Base-by-base conservation (phyloP, 1,140 invertebrate species). In the Scylla paramamosain region DNA sequence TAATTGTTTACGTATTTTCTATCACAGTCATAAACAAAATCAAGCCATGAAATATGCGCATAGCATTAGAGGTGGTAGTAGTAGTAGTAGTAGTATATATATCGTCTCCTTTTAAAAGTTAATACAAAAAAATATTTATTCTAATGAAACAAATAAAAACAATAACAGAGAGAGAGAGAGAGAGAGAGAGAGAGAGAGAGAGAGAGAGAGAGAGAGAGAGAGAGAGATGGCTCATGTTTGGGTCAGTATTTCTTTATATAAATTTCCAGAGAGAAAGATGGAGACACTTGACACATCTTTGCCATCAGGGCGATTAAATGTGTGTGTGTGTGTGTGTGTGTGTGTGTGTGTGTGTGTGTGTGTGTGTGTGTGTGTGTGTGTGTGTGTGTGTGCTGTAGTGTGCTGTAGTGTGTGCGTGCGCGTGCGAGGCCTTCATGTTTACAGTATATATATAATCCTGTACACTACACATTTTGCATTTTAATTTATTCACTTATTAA, bases 141-240 rank as follows among this genome's bases (percentile, higher is more conserved):
- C 39, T 2, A 39, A 39, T 39, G 39, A 39, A 39, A 39, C 6
- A 39, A 39, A 39, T 39, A 39, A 39, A 39, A 39, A 39, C 39
- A 39, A 39, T 39, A 39, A 39, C 2, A 59, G 52, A 59, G 52
- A 59, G 45, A 45, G 88, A 32, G 87, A 46, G 87, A 89, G 87
- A 89, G 87, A 89, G 87, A 28, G 87, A 46, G 87, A 46, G 32
- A 89, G 87, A 46, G 87, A 46, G 87, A 89, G 87, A 46, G 32
- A 89, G 87, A 89, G 87, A 32, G 87, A 89, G 87, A 46, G 32
- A 28, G 87, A 89, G 87, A 28, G 31, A 46, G 87, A 89, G 87
- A 45, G 87, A 46, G 87, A 89, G 87, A 45, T 25, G 6, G 67
- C 16, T 77, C 20, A 77, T 77, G 67, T 77, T 77, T 77, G 67